These are phyloP conservation scores for Halcyon smyrnensis DNA, from an alignment of 2,797 vertebrate genomes.

Conservation along the genomic window DNA sequence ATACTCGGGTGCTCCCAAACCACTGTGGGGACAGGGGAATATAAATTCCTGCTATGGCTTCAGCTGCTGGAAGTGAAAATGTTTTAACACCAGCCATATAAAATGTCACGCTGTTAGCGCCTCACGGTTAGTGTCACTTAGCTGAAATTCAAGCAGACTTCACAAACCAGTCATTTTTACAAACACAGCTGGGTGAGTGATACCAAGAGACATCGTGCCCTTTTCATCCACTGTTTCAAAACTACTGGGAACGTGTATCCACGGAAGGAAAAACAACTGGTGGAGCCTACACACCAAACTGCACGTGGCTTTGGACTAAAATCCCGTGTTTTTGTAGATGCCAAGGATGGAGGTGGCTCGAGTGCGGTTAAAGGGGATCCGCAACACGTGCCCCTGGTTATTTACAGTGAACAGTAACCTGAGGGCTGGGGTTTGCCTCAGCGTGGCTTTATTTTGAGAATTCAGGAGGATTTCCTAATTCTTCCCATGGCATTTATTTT, in stretches of 20 bases:
- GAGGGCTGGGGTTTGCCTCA: background rate
- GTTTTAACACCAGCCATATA: conserved; percentile 37
- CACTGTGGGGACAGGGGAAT: background rate
- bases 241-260: background rate
- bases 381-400: background rate
- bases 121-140: conserved; percentile 39
- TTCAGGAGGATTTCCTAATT: background rate
- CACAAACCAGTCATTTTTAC: background rate
- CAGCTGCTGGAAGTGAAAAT: conserved; percentile 53
- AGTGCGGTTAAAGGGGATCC: background rate
- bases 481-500: background rate
- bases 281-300: background rate
- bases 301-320: background rate
- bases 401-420: background rate
- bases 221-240: background rate
- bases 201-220: background rate
- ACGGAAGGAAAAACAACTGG: background rate
- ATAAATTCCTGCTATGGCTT: conserved; percentile 22
- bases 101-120: conserved; percentile 73
- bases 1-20: background rate
- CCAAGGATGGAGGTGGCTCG: background rate
- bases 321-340: background rate
- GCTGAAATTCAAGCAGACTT: conserved; percentile 33
- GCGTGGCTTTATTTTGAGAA: background rate
- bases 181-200: background rate